Conservation (phyloP, 2,113 vertebrate genomes). For the Leptodactylus fuscus region DNA sequence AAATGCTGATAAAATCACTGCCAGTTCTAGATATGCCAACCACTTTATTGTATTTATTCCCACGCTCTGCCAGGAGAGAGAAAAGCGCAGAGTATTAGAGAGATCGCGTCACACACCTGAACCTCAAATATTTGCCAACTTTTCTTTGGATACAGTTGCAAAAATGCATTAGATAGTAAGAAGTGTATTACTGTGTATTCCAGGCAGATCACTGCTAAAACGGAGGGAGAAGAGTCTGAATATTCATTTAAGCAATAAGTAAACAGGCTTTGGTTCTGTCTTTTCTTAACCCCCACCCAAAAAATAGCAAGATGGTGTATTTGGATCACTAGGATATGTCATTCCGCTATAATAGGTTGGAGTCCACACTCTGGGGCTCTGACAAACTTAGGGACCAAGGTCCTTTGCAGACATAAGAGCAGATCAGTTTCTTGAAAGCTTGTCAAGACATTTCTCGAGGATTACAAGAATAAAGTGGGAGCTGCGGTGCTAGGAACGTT, state of each 20-base stretch:
- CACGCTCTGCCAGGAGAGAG: not conserved
- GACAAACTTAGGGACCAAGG: too few species aligned
- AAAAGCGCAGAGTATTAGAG: not conserved
- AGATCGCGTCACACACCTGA: slow-evolving; percentile 21
- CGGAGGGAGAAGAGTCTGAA: not conserved
- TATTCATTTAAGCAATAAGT: not conserved
- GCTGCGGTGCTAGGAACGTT: too few species aligned
- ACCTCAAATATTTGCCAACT: slow-evolving; percentile 31
- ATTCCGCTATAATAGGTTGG: too few species aligned
- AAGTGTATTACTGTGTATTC: not conserved
- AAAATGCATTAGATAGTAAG: not conserved
- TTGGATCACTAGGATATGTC: too few species aligned
- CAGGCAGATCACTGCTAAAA: not conserved
- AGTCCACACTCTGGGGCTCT: too few species aligned
- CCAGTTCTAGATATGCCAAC: not conserved
- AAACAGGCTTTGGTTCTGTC: not conserved
- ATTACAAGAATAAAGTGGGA: too few species aligned
- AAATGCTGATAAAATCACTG: not conserved
- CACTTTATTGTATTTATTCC: not conserved
- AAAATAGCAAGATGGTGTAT: too few species aligned
- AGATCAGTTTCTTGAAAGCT: too few species aligned
- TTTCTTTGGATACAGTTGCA: not conserved
- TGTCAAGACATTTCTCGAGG: too few species aligned
- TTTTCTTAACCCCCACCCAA: too few species aligned
- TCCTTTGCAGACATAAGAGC: too few species aligned